Percentiles rank a stretch among this genome's conserved stretches.
phyloP scores from a whole-genome alignment of 1,140 invertebrate species.

The Battus philenor region DNA sequence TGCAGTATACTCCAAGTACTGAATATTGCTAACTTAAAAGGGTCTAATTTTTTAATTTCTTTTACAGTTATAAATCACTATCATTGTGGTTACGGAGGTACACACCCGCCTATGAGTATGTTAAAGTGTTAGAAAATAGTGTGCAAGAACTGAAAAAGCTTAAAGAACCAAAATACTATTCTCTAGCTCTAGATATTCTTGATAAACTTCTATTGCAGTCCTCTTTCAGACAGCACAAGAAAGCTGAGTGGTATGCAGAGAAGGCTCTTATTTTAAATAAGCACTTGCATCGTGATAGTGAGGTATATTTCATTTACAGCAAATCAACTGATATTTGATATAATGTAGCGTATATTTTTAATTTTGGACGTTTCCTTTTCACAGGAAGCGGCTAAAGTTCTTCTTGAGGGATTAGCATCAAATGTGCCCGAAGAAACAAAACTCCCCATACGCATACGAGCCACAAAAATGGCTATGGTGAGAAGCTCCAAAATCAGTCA shows the following conservation, averaged over 20 bases:
- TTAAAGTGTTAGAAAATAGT: conserved; percentile 46
- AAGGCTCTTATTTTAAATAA: conserved; percentile 62
- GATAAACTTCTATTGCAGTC: conserved; percentile 37
- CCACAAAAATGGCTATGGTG: conserved; percentile 27
- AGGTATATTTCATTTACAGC: conserved; percentile 32
- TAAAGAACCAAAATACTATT: conserved; percentile 20
- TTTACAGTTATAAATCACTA: conserved; percentile 42
- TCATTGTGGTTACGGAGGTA: conserved; percentile 44
- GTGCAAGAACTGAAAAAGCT: conserved; percentile 45
- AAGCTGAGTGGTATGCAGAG: conserved; percentile 57
- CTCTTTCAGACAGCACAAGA: conserved; percentile 49
- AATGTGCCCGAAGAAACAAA: conserved; percentile 32
- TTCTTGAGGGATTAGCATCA: conserved; percentile 45
- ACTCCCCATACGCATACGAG: conserved; percentile 38
- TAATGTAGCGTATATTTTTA: not conserved
- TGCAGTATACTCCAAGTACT: not conserved
- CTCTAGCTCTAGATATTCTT: conserved; percentile 42
- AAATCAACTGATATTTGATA: not conserved
- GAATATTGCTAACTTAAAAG: not conserved
- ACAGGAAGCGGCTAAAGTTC: conserved; percentile 37
- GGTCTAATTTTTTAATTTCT: conserved; percentile 4
- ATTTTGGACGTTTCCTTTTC: not conserved
- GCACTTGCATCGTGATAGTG: conserved; percentile 28
- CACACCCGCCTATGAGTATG: conserved; percentile 43
- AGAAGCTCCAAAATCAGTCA: conserved; percentile 21